phyloP scores from a whole-genome alignment of 2,113 vertebrate species.

The Ictidomys tridecemlineatus region DNA sequence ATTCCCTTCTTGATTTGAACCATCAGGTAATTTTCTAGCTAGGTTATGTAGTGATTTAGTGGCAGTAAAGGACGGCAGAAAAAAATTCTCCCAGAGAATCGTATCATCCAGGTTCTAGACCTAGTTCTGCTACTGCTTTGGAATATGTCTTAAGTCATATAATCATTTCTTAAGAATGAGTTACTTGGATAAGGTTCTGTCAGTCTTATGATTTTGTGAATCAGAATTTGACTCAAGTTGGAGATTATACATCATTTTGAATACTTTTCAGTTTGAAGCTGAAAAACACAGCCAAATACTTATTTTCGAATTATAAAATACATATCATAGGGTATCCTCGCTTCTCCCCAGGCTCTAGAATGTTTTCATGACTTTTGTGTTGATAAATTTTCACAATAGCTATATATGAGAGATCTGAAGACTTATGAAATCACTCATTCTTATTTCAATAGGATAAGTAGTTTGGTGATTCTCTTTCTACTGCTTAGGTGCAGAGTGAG shows the following conservation, averaged over 20 bases:
- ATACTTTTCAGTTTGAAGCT: constrained; percentile 17
- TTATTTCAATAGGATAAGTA: constrained; percentile 57
- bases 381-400: constrained; percentile 17
- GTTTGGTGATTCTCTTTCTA: constrained; percentile 51
- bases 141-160: not conserved
- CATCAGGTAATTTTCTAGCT: not conserved
- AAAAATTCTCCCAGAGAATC: constrained; percentile 15
- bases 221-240: constrained; percentile 37
- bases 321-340: not conserved
- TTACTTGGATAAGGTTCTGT: not conserved
- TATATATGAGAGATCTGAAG: not conserved
- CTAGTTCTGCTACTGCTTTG: not conserved
- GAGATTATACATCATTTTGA: not conserved
- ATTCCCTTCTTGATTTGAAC: constrained; percentile 1
- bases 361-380: constrained; percentile 6
- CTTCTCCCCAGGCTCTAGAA: not conserved
- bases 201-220: constrained; percentile 44
- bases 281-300: not conserved
- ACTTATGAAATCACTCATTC: not conserved
- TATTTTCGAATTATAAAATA: constrained; percentile 26
- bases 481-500: not conserved
- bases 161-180: constrained; percentile 50
- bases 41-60: not conserved
- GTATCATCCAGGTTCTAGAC: not conserved
- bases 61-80: not conserved